Evolutionary conservation across 2,797 vertebrate genomes (phyloP).

Genomic region (Pangasius krempfi): DNA sequence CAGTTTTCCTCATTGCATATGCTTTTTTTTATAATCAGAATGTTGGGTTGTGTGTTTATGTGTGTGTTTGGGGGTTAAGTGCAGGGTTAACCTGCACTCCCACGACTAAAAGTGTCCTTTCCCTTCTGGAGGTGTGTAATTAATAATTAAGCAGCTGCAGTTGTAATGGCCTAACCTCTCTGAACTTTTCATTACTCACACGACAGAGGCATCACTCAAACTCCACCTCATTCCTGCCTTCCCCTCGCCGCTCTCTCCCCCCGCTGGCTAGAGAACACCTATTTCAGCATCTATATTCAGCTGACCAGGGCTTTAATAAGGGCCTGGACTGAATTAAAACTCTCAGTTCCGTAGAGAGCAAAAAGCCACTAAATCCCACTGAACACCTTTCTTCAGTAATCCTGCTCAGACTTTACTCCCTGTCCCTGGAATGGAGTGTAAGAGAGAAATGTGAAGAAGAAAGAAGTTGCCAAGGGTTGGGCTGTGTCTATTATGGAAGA

Average conservation of each 20-base stretch:
- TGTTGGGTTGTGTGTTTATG: not conserved
- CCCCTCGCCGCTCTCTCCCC: slow-evolving; percentile 32
- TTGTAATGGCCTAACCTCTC: slow-evolving; percentile 94
- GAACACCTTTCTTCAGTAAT: slow-evolving; percentile 49
- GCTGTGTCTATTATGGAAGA: slow-evolving; percentile 66
- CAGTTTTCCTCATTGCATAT: not conserved
- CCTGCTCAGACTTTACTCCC: slow-evolving; percentile 48
- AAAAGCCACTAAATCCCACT: slow-evolving; percentile 47
- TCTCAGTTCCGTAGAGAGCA: slow-evolving; percentile 60
- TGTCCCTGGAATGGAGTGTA: slow-evolving; percentile 8
- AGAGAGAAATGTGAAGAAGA: slow-evolving; percentile 41
- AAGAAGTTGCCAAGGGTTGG: slow-evolving; percentile 7
- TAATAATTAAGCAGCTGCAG: slow-evolving; percentile 92
- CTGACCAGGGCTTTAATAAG: slow-evolving; percentile 75
- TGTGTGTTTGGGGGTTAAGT: slow-evolving; percentile 66
- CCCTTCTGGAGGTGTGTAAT: slow-evolving; percentile 94
- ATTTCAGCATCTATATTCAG: slow-evolving; percentile 79
- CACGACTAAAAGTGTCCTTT: slow-evolving; percentile 82
- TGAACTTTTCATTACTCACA: slow-evolving; percentile 95
- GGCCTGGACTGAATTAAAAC: slow-evolving; percentile 71
- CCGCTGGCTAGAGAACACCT: slow-evolving; percentile 74
- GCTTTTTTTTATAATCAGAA: slow-evolving; percentile 48
- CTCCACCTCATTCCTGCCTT: slow-evolving; percentile 75
- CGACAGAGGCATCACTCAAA: slow-evolving; percentile 92
- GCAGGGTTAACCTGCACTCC: slow-evolving; percentile 70